A percentile compares a stretch with the other conserved stretches of the same genome.
These are phyloP conservation scores for Ailuropoda melanoleuca DNA, from an alignment of 2,113 vertebrate species.

Conservation along the genomic window DNA sequence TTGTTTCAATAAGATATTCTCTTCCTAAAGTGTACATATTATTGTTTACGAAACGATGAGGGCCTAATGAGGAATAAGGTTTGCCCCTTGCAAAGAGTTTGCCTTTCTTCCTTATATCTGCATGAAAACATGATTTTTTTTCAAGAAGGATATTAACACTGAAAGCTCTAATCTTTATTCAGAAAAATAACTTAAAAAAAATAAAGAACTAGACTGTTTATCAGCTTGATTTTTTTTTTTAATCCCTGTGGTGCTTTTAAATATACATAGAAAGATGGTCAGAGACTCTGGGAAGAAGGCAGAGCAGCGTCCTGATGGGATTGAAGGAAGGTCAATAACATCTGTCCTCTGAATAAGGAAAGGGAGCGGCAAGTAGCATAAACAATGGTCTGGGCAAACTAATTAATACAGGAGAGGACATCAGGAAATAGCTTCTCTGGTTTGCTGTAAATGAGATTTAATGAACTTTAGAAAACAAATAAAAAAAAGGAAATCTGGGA, in stretches of 20 bases:
- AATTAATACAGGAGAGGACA: background rate
- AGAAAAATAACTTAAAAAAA: background rate
- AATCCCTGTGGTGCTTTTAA: background rate
- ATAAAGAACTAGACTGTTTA: background rate
- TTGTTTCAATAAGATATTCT: constrained; percentile 26
- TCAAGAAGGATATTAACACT: background rate
- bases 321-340: background rate
- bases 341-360: background rate
- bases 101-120: background rate
- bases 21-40: background rate
- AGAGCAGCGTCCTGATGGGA: background rate
- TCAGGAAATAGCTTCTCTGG: background rate
- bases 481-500: background rate
- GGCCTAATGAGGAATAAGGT: background rate
- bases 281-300: background rate
- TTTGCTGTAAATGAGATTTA: constrained; percentile 43
- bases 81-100: background rate
- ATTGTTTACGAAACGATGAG: constrained; percentile 28
- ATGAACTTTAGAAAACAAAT: background rate
- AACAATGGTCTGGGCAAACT: background rate
- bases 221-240: background rate
- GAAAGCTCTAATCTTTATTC: constrained; percentile 34
- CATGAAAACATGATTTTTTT: background rate
- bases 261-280: background rate
- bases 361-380: background rate